phyloP scores from a whole-genome alignment of 2,888 invertebrate genomes.

The Alentia gelatinosa region DNA sequence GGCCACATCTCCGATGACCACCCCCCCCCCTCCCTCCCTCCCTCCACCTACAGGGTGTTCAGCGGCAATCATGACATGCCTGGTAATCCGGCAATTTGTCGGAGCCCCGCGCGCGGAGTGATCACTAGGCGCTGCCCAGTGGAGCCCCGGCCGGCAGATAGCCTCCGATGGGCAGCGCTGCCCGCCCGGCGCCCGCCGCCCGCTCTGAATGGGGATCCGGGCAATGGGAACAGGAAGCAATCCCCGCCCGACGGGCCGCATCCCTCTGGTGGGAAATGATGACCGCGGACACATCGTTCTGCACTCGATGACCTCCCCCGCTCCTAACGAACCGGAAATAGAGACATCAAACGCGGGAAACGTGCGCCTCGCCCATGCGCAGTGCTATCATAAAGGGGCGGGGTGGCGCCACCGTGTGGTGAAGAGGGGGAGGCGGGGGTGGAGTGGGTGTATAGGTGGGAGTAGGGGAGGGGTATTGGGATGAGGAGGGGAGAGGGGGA shows the following conservation, averaged over 20 bases:
- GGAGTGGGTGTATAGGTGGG: neutral
- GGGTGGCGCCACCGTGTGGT: neutral
- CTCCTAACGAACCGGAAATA: slow-evolving; percentile 26
- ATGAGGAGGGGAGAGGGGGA: neutral
- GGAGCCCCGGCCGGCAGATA: neutral
- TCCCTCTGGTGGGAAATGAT: neutral
- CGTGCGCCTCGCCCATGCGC: neutral
- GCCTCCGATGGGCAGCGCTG: neutral
- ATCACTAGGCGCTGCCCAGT: neutral
- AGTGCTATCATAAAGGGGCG: neutral
- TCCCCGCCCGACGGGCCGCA: neutral
- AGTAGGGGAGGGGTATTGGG: neutral
- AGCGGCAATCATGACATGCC: neutral
- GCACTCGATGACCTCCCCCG: neutral
- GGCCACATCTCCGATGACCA: too few species aligned
- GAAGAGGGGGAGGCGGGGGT: too few species aligned
- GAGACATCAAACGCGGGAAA: slow-evolving; percentile 26
- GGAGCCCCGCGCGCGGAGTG: neutral
- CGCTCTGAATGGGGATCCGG: neutral
- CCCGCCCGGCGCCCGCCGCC: neutral
- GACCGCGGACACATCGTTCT: neutral
- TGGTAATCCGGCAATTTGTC: slow-evolving; percentile 22
- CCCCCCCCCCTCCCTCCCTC: too few species aligned
- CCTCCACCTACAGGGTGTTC: too few species aligned
- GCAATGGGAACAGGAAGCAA: neutral